Evolutionary conservation across 2,797 vertebrate genomes (phyloP), one percentile per base, ranked within the genome.

Genomic region (Dermochelys coriacea): DNA sequence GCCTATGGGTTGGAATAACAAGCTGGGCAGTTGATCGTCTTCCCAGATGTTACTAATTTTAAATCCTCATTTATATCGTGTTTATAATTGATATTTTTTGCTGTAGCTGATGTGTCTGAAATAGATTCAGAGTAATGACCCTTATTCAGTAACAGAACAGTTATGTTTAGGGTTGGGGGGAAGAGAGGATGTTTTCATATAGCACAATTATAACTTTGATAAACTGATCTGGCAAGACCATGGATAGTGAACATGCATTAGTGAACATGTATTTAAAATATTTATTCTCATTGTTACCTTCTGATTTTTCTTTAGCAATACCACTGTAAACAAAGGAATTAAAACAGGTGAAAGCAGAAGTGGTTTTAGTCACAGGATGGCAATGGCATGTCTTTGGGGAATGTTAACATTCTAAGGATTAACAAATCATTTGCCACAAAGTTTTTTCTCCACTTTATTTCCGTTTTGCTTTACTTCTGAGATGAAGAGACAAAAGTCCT

Each of bases 401-500:
- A 49, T 34, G 75, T 86, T 52, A 41, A 78, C 37, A 3, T 47
- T 11, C 12, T 47, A 49, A 2, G 1, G 49, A 47, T 90, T 93
- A 90, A 93, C 57, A 85, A 78, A 85, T 87, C 1, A 88, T 91
- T 96, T 85, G 47, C 34, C 78, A 29, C 34, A 54, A 86, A 50
- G 27, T 61, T 78, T 91, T 75, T 50, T 94, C 90, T 5, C 14
- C 9, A 41, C 86, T 93, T 83, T 59, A 45, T 93, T 91, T 88
- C 12, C 52, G 15, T 93, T 97, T 93, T 45, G 59, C 88, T 78
- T 51, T 64, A 12, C n/a, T 37, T 90, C 89, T 77, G 71, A 88
- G 83, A 85, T 41, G 23, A 79, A 79, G 93, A 83, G 8, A 12
- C 29, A 81, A 64, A 37, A 55, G 2, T 27, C 52, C 57, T 88